These are phyloP conservation scores for Orius laevigatus DNA, from an alignment of 1,140 invertebrate species.

Conservation along the genomic window DNA sequence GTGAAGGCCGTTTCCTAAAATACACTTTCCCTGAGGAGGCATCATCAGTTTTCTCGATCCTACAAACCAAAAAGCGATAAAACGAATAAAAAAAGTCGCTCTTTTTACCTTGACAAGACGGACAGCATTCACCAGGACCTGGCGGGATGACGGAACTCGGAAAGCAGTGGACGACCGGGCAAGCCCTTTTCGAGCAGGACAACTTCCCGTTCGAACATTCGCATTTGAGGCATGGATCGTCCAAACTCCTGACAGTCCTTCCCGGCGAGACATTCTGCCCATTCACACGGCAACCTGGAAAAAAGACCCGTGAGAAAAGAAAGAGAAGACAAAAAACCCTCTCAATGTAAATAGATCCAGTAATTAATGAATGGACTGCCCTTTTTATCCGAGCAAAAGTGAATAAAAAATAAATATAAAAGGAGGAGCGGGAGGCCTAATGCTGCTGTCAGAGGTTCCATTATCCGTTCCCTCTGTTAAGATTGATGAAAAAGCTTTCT, in stretches of 20 bases:
- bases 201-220: conserved; percentile 56
- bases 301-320: background rate
- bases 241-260: conserved; percentile 53
- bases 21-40: conserved; percentile 41
- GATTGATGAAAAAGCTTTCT: too few species aligned
- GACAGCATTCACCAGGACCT: conserved; percentile 64
- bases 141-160: conserved; percentile 38
- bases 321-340: too few species aligned
- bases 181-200: conserved; percentile 66
- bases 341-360: too few species aligned
- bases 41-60: conserved; percentile 26
- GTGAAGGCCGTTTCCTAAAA: conserved; percentile 49
- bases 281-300: conserved; percentile 57
- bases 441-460: too few species aligned
- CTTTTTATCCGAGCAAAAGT: background rate
- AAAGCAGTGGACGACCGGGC: conserved; percentile 66
- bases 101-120: conserved; percentile 50
- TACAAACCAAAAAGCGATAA: conserved; percentile 12
- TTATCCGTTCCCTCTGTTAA: too few species aligned
- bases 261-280: conserved; percentile 45
- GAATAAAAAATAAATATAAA: too few species aligned
- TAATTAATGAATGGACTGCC: background rate
- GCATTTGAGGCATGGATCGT: conserved; percentile 77
- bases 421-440: too few species aligned
- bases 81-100: background rate